Percentiles rank a stretch among this genome's conserved stretches.
Conservation (phyloP, 1,140 invertebrate genomes). For the Rhyacophila brunnea region DNA sequence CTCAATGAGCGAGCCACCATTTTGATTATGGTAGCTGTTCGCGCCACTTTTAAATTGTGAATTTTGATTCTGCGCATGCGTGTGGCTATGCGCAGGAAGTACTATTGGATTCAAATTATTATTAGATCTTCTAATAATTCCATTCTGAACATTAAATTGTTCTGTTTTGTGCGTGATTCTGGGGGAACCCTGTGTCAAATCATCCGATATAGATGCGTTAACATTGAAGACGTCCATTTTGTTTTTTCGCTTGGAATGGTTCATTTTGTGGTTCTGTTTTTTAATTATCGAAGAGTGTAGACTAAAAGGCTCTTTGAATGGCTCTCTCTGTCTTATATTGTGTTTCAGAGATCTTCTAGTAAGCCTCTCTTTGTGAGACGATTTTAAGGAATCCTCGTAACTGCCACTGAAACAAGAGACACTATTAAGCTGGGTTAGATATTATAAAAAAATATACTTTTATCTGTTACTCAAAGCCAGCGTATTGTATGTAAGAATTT, state of each 20-base stretch:
- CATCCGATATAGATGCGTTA: constrained; percentile 7
- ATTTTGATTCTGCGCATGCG: no score
- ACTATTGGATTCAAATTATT: constrained; percentile 14
- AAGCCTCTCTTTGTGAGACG: constrained; percentile 34
- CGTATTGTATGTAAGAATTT: no score
- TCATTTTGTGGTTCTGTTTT: constrained; percentile 20
- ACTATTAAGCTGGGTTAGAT: no score
- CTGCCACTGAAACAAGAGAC: constrained; percentile 52
- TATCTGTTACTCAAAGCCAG: no score
- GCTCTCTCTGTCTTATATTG: constrained; percentile 7
- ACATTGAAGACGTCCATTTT: constrained; percentile 7
- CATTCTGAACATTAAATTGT: background rate
- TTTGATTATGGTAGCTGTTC: background rate
- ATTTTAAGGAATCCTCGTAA: constrained; percentile 66
- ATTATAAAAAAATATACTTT: no score
- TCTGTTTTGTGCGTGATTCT: constrained; percentile 5
- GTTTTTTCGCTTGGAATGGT: constrained; percentile 13
- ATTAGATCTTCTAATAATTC: constrained; percentile 21
- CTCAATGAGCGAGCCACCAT: constrained; percentile 42
- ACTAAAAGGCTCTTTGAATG: constrained; percentile 20
- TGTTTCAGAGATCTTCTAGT: constrained; percentile 26
- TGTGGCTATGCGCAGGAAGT: constrained; percentile 12
- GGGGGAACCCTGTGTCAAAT: constrained; percentile 13
- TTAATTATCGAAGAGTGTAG: constrained; percentile 26
- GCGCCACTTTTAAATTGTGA: no score